phyloP scores from a whole-genome alignment of 2,888 invertebrate genomes.

The Oconnorella tubifera region DNA sequence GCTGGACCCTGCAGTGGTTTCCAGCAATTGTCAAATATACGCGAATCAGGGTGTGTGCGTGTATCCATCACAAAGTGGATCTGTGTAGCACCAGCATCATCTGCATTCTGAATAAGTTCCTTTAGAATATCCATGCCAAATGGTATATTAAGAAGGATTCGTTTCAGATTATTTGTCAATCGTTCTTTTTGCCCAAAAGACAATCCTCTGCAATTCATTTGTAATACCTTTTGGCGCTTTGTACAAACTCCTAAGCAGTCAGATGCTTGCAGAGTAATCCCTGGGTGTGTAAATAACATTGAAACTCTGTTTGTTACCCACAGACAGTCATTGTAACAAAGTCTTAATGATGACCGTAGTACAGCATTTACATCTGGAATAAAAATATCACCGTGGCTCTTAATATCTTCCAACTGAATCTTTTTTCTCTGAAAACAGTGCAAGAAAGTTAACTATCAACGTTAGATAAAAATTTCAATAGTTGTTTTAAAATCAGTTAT shows the following conservation, averaged over 20 bases:
- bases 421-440: too few species aligned
- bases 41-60: conserved; percentile 33
- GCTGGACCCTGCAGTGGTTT: conserved; percentile 50
- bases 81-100: conserved; percentile 41
- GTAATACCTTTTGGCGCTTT: conserved; percentile 29
- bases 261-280: conserved; percentile 36
- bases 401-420: conserved; percentile 14
- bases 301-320: conserved; percentile 27
- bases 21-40: conserved; percentile 38
- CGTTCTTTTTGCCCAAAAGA: conserved; percentile 47
- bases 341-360: conserved; percentile 31
- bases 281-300: conserved; percentile 30
- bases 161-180: conserved; percentile 41
- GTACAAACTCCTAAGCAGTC: conserved; percentile 35
- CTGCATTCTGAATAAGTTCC: conserved; percentile 43
- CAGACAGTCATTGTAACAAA: conserved; percentile 43
- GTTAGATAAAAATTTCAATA: too few species aligned
- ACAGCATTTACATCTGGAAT: conserved; percentile 38
- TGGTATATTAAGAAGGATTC: conserved; percentile 43
- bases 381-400: conserved; percentile 30
- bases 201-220: conserved; percentile 27
- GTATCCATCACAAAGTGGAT: conserved; percentile 45
- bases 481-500: too few species aligned
- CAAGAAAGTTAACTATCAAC: not conserved
- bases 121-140: conserved; percentile 46